Percentiles rank a stretch among this genome's conserved stretches.
These are phyloP conservation scores for Grantiella picta DNA, from an alignment of 2,113 vertebrate genomes.

Conservation along the genomic window DNA sequence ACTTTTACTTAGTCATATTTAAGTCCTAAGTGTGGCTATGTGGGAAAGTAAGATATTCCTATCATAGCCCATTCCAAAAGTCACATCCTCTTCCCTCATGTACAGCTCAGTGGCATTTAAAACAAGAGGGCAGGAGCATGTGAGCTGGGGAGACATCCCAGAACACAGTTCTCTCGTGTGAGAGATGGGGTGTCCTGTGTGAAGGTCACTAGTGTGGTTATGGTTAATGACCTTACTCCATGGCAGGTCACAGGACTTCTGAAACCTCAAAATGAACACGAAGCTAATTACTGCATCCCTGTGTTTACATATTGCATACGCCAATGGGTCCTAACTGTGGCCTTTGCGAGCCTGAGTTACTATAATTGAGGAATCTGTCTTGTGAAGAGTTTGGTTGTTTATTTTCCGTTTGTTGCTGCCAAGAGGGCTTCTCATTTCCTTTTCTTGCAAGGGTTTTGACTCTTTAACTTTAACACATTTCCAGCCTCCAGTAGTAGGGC, in stretches of 20 bases:
- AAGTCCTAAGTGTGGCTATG: not conserved
- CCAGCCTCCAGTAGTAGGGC: not conserved
- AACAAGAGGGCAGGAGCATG: not conserved
- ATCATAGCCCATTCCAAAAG: not conserved
- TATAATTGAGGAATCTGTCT: constrained; percentile 69
- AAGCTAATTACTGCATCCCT: constrained; percentile 87
- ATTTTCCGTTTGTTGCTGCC: constrained; percentile 74
- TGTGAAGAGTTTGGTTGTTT: constrained; percentile 71
- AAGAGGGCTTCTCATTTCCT: constrained; percentile 64
- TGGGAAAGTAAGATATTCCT: not conserved
- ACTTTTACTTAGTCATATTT: not conserved
- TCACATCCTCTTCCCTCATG: not conserved
- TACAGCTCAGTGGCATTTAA: not conserved
- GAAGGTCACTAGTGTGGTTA: constrained; percentile 76
- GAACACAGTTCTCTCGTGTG: constrained; percentile 14
- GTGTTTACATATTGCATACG: constrained; percentile 90
- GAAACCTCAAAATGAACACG: constrained; percentile 78
- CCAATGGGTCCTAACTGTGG: constrained; percentile 79
- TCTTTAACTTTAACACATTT: constrained; percentile 63
- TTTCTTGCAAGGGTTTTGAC: constrained; percentile 50
- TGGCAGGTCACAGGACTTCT: constrained; percentile 78
- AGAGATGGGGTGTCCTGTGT: constrained; percentile 53
- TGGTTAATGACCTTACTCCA: constrained; percentile 80
- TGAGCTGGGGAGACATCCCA: not conserved
- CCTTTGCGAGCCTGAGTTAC: constrained; percentile 48